These are phyloP conservation scores for Pyrochroa serraticornis DNA, from an alignment of 2,888 invertebrate genomes.

Conservation along the genomic window DNA sequence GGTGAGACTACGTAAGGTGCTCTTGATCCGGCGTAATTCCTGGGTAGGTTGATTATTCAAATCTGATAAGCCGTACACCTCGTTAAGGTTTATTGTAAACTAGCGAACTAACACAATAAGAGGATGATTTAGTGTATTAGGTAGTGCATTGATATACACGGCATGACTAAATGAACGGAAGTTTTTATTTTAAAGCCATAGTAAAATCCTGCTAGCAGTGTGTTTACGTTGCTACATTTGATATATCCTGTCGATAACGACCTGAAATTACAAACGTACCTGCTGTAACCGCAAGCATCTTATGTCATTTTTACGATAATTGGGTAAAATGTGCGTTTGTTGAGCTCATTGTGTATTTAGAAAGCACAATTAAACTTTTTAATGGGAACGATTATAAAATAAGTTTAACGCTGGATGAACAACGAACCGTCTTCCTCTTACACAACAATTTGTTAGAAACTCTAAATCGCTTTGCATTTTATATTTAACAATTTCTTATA, in stretches of 20 bases:
- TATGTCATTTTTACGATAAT: neutral
- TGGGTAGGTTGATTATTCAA: conserved; percentile 30
- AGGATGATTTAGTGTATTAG: conserved; percentile 30
- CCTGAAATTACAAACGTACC: conserved; percentile 18
- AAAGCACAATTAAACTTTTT: neutral
- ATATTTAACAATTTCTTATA: no score
- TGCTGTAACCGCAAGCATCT: no score
- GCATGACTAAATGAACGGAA: conserved; percentile 45
- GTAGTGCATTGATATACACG: conserved; percentile 25
- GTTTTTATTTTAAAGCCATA: conserved; percentile 41
- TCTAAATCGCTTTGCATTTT: no score
- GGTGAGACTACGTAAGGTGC: conserved; percentile 9
- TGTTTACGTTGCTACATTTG: conserved; percentile 22
- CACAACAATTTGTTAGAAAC: no score
- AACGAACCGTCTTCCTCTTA: no score
- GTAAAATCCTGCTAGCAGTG: conserved; percentile 35
- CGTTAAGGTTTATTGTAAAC: conserved; percentile 36
- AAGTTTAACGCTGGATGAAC: no score
- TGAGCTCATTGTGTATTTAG: neutral
- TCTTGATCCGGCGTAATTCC: conserved; percentile 27
- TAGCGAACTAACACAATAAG: conserved; percentile 32
- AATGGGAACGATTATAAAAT: no score
- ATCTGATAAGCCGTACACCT: conserved; percentile 35
- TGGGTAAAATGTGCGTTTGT: neutral
- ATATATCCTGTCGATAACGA: conserved; percentile 41